Base-by-base conservation (phyloP, 2,797 vertebrate species). In the Myioborus miniatus region DNA sequence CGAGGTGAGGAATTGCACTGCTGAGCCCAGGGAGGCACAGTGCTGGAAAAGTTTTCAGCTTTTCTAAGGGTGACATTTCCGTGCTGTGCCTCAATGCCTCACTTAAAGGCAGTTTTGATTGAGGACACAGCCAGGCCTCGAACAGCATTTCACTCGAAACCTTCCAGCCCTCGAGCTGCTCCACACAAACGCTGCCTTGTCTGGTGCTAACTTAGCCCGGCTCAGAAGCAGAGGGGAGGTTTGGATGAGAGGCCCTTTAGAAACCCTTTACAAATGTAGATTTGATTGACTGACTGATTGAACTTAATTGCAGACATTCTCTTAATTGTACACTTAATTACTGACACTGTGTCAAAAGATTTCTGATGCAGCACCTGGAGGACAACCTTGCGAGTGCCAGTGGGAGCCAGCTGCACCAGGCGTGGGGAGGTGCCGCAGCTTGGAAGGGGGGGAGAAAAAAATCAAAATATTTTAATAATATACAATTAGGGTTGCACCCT, bases 271-370 rank as follows among this genome's bases (percentile, higher is more conserved):
- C 83, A 97, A 96, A 96, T 92, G 85, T 69, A 63, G 85, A 90
- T 94, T 93, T 97, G 97, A 97, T 95, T 97, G 97, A 97, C 94
- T 92, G 94, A 90, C 91, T 97, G 97, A 97, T 97, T 96, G 96
- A 97, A 96, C 87, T 94, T 97, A 97, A 97, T 97, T 97, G 96
- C 96, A 96, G 93, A 64, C 95, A 93, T 97, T 96, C 97, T 96
- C 93, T 90, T 96, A 97, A 97, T 97, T 97, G 94, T 97, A 94
- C 96, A 95, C 97, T 97, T 97, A 97, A 97, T 97, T 97, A 97
- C 97, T 92, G 96, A 97, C 97, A 97, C 96, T 94, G 95, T 96
- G 96, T 97, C 97, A 97, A 96, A 97, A 96, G 97, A 97, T 93
- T 97, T 96, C 92, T 97, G 96, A 29, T 83, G 96, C 94, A 96